Evolutionary conservation across 2,797 vertebrate genomes (phyloP).

Genomic region (Poeciliopsis turneri): DNA sequence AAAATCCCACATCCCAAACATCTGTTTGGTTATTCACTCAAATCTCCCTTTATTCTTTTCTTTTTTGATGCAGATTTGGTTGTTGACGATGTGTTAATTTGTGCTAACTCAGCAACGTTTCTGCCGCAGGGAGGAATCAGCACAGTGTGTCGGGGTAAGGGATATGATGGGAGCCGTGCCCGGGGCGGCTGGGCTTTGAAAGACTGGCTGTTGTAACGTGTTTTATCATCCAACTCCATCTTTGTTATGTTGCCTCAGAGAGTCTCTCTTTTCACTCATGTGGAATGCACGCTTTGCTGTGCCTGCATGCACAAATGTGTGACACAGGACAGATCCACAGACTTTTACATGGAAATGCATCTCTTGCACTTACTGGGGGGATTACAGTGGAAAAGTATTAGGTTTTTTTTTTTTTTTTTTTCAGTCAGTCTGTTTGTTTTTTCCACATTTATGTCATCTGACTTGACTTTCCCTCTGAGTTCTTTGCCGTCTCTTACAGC

Average conservation of each 20-base stretch:
- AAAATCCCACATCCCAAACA: slow-evolving; percentile 44
- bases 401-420: slow-evolving; percentile 51
- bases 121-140: slow-evolving; percentile 28
- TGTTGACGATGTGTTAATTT: slow-evolving; percentile 29
- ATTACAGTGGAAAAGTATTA: slow-evolving; percentile 33
- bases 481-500: slow-evolving; percentile 16
- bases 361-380: slow-evolving; percentile 19
- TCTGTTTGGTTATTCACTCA: neutral
- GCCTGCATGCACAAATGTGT: slow-evolving; percentile 47
- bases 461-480: slow-evolving; percentile 35
- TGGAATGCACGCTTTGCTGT: slow-evolving; percentile 56
- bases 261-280: slow-evolving; percentile 46
- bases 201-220: slow-evolving; percentile 71
- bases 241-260: slow-evolving; percentile 49
- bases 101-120: slow-evolving; percentile 51
- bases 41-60: neutral
- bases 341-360: slow-evolving; percentile 10
- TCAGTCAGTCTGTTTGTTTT: slow-evolving; percentile 56
- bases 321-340: slow-evolving; percentile 8
- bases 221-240: slow-evolving; percentile 40
- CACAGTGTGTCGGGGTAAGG: neutral
- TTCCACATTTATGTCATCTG: slow-evolving; percentile 51
- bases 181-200: slow-evolving; percentile 26
- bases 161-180: slow-evolving; percentile 5
- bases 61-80: neutral